These are phyloP conservation scores for Phymatocera aterrima DNA, from an alignment of 2,888 invertebrate genomes.

Conservation along the genomic window DNA sequence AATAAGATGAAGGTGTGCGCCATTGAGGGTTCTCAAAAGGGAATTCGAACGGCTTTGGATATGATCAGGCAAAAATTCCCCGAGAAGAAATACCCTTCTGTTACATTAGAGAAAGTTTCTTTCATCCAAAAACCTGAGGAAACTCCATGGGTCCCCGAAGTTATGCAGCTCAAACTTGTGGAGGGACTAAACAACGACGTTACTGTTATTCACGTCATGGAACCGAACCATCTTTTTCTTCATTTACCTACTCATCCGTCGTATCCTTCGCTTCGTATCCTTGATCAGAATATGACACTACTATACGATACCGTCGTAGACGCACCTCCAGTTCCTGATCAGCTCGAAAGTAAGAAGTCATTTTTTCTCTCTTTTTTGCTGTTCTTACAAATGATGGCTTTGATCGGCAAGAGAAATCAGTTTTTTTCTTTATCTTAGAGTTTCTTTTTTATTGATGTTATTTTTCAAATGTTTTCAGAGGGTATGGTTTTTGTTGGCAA, in stretches of 20 bases:
- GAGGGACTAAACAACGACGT: constrained; percentile 96
- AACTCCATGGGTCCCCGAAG: constrained; percentile 59
- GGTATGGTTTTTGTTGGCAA: constrained; percentile 94
- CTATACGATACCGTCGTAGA: constrained; percentile 85
- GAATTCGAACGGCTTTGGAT: constrained; percentile 88
- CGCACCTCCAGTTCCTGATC: constrained; percentile 88
- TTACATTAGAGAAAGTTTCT: constrained; percentile 82
- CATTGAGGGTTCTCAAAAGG: constrained; percentile 87
- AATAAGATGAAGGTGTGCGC: constrained; percentile 88
- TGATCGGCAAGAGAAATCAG: not conserved
- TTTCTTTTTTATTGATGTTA: not conserved
- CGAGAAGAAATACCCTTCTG: constrained; percentile 85
- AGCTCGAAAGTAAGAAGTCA: constrained; percentile 82
- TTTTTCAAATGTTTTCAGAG: constrained; percentile 76
- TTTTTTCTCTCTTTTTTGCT: not conserved
- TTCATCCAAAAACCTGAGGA: constrained; percentile 57
- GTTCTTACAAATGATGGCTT: not conserved
- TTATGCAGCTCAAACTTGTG: constrained; percentile 86
- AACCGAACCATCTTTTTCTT: constrained; percentile 93
- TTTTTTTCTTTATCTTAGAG: not conserved
- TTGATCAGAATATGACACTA: constrained; percentile 89
- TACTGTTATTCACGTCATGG: constrained; percentile 89
- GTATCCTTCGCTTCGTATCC: constrained; percentile 87
- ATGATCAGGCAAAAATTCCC: constrained; percentile 93
- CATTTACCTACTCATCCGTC: constrained; percentile 97